These are phyloP conservation scores for Eueides isabella DNA, from an alignment of 1,140 invertebrate genomes.

Conservation along the genomic window DNA sequence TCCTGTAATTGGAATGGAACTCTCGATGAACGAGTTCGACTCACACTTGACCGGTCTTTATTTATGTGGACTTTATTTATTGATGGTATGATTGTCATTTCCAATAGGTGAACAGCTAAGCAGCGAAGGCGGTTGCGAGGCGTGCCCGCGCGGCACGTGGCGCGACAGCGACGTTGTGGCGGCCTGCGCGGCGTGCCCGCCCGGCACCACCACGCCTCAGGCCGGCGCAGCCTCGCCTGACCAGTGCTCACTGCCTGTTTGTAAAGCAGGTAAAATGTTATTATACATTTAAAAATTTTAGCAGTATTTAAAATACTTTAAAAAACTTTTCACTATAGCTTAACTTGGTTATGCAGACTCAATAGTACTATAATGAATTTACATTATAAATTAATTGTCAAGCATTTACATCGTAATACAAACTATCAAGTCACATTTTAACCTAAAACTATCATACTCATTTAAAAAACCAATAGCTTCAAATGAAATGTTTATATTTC, in stretches of 20 bases:
- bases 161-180: conserved; percentile 91
- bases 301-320: no score
- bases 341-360: no score
- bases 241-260: conserved; percentile 96
- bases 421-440: not conserved
- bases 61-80: not conserved
- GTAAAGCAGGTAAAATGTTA: conserved; percentile 85
- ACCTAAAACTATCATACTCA: not conserved
- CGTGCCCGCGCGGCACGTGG: conserved; percentile 95
- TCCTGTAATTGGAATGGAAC: no score
- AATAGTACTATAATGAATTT: no score
- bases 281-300: not conserved
- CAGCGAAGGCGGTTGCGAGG: conserved; percentile 94
- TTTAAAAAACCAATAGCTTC: not conserved
- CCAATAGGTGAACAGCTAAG: conserved; percentile 89
- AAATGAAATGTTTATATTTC: not conserved
- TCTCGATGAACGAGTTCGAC: no score
- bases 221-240: conserved; percentile 91
- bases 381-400: no score
- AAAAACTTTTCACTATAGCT: no score
- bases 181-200: conserved; percentile 93
- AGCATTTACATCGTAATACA: not conserved
- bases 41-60: no score
- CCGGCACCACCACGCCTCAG: conserved; percentile 93
- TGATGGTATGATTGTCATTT: not conserved